Evolutionary conservation across 1,140 invertebrate genomes (phyloP).

Genomic region (Dinothrombium tinctorium): DNA sequence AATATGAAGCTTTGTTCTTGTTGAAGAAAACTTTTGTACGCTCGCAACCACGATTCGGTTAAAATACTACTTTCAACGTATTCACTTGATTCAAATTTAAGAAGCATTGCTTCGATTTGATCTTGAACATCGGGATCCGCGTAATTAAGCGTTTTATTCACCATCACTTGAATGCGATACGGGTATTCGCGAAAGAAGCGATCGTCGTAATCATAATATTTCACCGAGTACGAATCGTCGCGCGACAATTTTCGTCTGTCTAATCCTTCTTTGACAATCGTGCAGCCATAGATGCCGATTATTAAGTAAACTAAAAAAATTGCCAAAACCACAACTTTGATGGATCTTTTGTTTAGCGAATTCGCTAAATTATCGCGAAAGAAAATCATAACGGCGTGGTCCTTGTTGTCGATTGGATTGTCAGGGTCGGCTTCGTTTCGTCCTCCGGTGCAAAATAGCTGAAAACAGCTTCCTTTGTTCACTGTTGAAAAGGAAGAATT

Average conservation of each 20-base stretch:
- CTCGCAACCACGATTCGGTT: constrained; percentile 72
- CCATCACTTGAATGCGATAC: constrained; percentile 65
- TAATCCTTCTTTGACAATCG: constrained; percentile 63
- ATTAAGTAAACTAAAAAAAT: constrained; percentile 53
- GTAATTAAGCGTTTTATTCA: constrained; percentile 60
- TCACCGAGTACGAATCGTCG: constrained; percentile 66
- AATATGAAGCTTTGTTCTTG: constrained; percentile 38
- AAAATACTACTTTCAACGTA: constrained; percentile 47
- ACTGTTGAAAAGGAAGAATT: constrained; percentile 22
- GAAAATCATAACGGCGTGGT: constrained; percentile 65
- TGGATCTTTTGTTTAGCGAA: constrained; percentile 44
- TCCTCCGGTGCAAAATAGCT: constrained; percentile 53
- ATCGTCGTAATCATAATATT: constrained; percentile 69
- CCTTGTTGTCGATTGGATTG: constrained; percentile 60
- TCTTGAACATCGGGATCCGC: constrained; percentile 49
- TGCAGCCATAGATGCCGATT: constrained; percentile 65
- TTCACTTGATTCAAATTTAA: constrained; percentile 48
- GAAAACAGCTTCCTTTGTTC: constrained; percentile 50
- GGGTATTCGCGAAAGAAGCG: constrained; percentile 70
- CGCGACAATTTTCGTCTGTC: constrained; percentile 59
- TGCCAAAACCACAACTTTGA: constrained; percentile 48
- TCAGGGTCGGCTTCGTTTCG: constrained; percentile 53
- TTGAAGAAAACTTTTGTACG: constrained; percentile 49
- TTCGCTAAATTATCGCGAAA: constrained; percentile 55
- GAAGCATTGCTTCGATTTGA: constrained; percentile 50